Evolutionary conservation across 1,140 invertebrate species (phyloP).

Genomic region (Lethrus apterus): DNA sequence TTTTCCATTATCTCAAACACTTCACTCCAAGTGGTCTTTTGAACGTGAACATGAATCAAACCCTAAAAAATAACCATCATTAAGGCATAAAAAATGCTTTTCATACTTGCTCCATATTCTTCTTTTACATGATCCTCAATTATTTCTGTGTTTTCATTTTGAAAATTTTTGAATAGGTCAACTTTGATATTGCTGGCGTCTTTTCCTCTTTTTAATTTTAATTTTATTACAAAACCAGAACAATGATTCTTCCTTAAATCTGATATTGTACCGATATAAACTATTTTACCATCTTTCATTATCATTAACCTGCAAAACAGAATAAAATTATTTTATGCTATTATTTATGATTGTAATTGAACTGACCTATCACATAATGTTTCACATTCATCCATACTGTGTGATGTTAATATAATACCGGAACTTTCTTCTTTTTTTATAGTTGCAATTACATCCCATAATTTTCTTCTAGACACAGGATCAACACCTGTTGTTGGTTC

Average conservation of each 20-base stretch:
- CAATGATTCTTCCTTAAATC: slow-evolving; percentile 43
- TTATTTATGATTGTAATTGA: neutral
- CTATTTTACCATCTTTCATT: slow-evolving; percentile 69
- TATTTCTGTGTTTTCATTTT: neutral
- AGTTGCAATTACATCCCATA: slow-evolving; percentile 53
- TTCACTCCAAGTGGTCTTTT: slow-evolving; percentile 15
- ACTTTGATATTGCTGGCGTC: neutral
- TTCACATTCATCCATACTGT: slow-evolving; percentile 85
- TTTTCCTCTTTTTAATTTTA: slow-evolving; percentile 32
- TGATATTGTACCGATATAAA: slow-evolving; percentile 44
- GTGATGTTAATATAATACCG: slow-evolving; percentile 53
- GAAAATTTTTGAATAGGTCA: neutral
- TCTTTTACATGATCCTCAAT: neutral
- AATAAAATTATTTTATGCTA: neutral
- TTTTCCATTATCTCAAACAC: slow-evolving; percentile 18
- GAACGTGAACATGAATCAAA: slow-evolving; percentile 19
- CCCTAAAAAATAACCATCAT: slow-evolving; percentile 9
- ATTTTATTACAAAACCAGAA: slow-evolving; percentile 44
- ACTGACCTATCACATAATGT: slow-evolving; percentile 54
- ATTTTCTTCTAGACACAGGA: slow-evolving; percentile 54
- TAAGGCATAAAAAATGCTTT: neutral
- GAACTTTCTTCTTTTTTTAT: slow-evolving; percentile 43
- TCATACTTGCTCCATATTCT: neutral
- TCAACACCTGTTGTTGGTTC: slow-evolving; percentile 64
- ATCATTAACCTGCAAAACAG: slow-evolving; percentile 57